phyloP scores from a whole-genome alignment of 1,140 invertebrate species.

The Neodiprion fabricii region DNA sequence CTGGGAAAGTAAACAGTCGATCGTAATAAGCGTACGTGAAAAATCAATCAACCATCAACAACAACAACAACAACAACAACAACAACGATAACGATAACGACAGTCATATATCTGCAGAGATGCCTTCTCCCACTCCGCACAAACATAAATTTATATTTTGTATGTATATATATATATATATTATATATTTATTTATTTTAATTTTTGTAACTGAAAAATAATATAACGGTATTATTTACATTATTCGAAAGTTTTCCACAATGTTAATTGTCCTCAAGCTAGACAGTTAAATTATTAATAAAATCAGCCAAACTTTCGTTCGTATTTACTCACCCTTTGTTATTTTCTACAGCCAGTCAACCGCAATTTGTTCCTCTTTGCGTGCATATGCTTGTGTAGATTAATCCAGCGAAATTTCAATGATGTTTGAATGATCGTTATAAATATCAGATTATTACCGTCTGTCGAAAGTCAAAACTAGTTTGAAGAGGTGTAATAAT shows the following conservation, averaged over 20 bases:
- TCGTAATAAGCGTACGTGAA: not conserved
- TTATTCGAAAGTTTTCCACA: not conserved
- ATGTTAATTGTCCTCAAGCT: not conserved
- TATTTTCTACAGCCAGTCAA: too few species aligned
- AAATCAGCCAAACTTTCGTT: not conserved
- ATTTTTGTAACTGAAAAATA: conserved; percentile 48
- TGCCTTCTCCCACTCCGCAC: not conserved
- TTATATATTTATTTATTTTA: conserved; percentile 40
- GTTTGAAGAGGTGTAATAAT: too few species aligned
- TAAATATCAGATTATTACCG: too few species aligned
- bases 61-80: not conserved
- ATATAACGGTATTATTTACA: conserved; percentile 12
- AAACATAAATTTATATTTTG: conserved; percentile 33
- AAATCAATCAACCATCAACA: not conserved
- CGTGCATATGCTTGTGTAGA: too few species aligned
- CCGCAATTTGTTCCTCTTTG: too few species aligned
- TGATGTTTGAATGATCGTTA: too few species aligned
- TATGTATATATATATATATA: conserved; percentile 40
- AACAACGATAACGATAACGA: not conserved
- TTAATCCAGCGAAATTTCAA: too few species aligned
- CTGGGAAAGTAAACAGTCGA: conserved; percentile 73
- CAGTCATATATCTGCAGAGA: not conserved
- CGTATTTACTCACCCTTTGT: too few species aligned
- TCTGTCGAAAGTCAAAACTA: too few species aligned
- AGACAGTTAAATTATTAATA: conserved; percentile 7